Evolutionary conservation across 2,113 vertebrate species (phyloP), one percentile per base, ranked within the genome.

Genomic region (Malurus cyaneus): DNA sequence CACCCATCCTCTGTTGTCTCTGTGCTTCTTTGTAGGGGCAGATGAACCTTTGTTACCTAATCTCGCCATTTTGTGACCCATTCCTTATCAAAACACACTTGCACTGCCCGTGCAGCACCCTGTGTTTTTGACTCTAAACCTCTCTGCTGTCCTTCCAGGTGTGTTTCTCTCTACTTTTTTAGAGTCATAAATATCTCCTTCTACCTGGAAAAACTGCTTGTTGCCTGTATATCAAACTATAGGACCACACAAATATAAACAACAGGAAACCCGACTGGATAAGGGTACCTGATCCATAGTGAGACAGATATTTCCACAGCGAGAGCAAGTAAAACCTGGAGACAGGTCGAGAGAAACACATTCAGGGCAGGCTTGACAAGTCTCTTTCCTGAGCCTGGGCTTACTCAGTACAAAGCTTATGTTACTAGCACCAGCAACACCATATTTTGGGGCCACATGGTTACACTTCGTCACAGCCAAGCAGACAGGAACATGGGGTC

Each of bases 391-490:
- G 6, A 60, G 7, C 19, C 34, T 14, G 7, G 19, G 5, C 6
- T 74, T 70, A 44, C 16, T 60, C 53, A 25, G 9, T 29, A 21
- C 8, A 3, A 88, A 72, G 31, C 29, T 64, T 42, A 18, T 41
- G 5, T 28, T 85, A 42, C 19, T 42, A 32, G 4, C 19, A 54
- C 31, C 47, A 11, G 8, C 7, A 86, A 8, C 70, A 71, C 4
- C 0, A 0, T 53, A 20, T 59, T 71, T 42, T 11, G 32, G 24
- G 28, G 6, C 11, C 42, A 16, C 19, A 21, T 2, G 0, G 14
- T 41, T 57, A 16, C 6, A 17, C 9, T 54, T 62, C 26, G 18
- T 62, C 52, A 26, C 26, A 70, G 12, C 18, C 31, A 52, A 21
- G 21, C 19, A n/a, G 16, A 21, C 5, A 7, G 26, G 28, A 81